phyloP scores from a whole-genome alignment of 2,888 invertebrate genomes.

The Sylvicola cinctus region DNA sequence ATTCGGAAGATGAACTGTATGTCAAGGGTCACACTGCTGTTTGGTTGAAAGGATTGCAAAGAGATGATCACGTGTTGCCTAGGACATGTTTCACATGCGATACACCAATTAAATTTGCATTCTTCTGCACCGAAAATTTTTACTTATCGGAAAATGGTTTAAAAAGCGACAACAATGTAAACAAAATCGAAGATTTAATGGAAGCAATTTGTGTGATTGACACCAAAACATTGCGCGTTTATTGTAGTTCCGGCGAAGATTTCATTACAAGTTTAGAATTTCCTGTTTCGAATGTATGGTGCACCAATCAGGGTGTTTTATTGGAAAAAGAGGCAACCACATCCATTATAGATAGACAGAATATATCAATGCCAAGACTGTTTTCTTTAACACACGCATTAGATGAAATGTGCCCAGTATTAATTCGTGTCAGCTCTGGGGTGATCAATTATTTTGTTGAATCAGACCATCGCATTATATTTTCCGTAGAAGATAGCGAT shows the following conservation, averaged over 20 bases:
- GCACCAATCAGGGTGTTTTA: slow-evolving; percentile 65
- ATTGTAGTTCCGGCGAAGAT: slow-evolving; percentile 61
- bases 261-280: slow-evolving; percentile 62
- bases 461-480: slow-evolving; percentile 42
- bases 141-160: slow-evolving; percentile 18
- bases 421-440: slow-evolving; percentile 41
- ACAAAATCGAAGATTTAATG: slow-evolving; percentile 6
- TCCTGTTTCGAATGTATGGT: slow-evolving; percentile 65
- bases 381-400: slow-evolving; percentile 78
- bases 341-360: slow-evolving; percentile 16
- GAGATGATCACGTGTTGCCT: slow-evolving; percentile 14
- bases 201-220: slow-evolving; percentile 55
- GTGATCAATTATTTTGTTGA: slow-evolving; percentile 40
- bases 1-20: slow-evolving; percentile 73
- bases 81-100: slow-evolving; percentile 54
- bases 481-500: slow-evolving; percentile 55
- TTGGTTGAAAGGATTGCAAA: slow-evolving; percentile 42
- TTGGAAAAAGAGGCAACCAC: slow-evolving; percentile 46
- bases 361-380: slow-evolving; percentile 45
- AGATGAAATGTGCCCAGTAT: slow-evolving; percentile 74
- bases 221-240: slow-evolving; percentile 53
- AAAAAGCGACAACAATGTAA: slow-evolving; percentile 12
- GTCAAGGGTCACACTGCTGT: slow-evolving; percentile 66
- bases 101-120: slow-evolving; percentile 58
- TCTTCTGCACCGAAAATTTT: slow-evolving; percentile 44